These are phyloP conservation scores for Neuroterus valhalla DNA, from an alignment of 1,140 invertebrate species.

Conservation along the genomic window DNA sequence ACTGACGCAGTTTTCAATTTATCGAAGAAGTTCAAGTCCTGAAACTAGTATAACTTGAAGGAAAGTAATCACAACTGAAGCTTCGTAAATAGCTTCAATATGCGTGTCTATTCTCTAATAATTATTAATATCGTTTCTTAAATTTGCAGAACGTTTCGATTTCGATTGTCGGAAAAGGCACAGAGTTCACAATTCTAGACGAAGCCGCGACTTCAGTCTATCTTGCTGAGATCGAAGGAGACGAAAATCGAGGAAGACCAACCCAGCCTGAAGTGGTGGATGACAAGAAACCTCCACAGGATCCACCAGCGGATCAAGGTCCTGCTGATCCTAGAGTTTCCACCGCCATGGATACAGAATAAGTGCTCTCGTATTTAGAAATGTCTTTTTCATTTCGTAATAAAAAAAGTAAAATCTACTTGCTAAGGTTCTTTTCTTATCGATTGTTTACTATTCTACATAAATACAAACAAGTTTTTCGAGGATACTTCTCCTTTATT, in stretches of 20 bases:
- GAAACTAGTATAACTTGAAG: too few species aligned
- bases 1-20: too few species aligned
- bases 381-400: conserved; percentile 56
- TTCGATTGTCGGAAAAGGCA: conserved; percentile 89
- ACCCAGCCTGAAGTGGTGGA: conserved; percentile 64
- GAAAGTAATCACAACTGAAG: too few species aligned
- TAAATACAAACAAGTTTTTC: neutral
- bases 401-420: conserved; percentile 45
- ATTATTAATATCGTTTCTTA: conserved; percentile 33
- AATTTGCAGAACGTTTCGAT: conserved; percentile 90
- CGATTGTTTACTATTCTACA: neutral
- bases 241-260: conserved; percentile 81
- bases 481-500: neutral
- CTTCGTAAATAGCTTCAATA: too few species aligned
- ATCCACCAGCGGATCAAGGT: conserved; percentile 68
- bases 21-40: too few species aligned
- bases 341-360: conserved; percentile 80
- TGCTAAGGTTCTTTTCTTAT: neutral
- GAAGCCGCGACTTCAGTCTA: conserved; percentile 85
- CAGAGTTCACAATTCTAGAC: conserved; percentile 86
- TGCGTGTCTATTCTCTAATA: too few species aligned
- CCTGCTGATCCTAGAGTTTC: conserved; percentile 72
- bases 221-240: conserved; percentile 83
- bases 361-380: conserved; percentile 49
- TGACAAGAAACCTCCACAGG: conserved; percentile 69